Evolutionary conservation across 2,888 invertebrate species (phyloP).

Genomic region (Lamellibrachia columna): DNA sequence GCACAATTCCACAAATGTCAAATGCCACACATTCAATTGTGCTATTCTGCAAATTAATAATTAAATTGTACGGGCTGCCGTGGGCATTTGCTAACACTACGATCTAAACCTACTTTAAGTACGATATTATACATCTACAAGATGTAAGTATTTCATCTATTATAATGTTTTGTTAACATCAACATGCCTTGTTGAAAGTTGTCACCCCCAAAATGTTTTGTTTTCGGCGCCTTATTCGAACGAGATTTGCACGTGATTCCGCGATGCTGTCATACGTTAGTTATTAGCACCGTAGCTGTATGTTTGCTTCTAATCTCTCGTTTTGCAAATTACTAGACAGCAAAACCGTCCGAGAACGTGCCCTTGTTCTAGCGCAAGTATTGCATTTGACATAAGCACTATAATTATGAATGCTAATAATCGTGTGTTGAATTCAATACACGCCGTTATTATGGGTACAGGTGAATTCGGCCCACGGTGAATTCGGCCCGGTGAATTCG

Average conservation of each 20-base stretch:
- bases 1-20: too few species aligned
- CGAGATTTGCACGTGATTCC: conserved; percentile 6
- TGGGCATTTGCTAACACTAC: too few species aligned
- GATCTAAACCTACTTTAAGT: too few species aligned
- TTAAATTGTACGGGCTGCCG: too few species aligned
- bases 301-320: not conserved
- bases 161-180: not conserved
- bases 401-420: not conserved
- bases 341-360: too few species aligned
- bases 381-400: not conserved
- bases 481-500: too few species aligned
- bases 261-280: not conserved
- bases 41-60: too few species aligned
- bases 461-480: too few species aligned
- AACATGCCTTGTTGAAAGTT: not conserved
- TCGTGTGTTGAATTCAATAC: not conserved
- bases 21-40: too few species aligned
- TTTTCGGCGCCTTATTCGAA: conserved; percentile 11
- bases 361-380: too few species aligned
- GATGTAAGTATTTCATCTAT: not conserved
- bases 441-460: not conserved
- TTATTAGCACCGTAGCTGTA: not conserved
- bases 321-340: not conserved
- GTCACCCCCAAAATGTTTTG: not conserved
- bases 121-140: not conserved